These are phyloP conservation scores for Drosophila merina DNA, from an alignment of 2,888 invertebrate species.

Conservation along the genomic window DNA sequence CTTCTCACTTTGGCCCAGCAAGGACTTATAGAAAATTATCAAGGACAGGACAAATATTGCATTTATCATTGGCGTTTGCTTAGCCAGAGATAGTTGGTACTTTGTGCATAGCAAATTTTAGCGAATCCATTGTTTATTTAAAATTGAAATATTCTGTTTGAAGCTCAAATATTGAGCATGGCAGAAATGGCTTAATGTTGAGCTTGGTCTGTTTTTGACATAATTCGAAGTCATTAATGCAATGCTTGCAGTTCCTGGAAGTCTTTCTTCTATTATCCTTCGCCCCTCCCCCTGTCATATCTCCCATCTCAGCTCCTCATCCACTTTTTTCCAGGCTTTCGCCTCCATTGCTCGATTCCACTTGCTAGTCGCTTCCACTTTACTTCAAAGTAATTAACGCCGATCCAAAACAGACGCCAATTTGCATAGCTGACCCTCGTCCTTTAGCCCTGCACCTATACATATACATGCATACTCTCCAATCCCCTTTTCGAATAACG, in stretches of 20 bases:
- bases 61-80: conserved; percentile 56
- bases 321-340: conserved; percentile 16
- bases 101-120: background rate
- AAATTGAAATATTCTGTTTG: background rate
- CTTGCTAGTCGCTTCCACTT: conserved; percentile 66
- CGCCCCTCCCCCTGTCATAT: background rate
- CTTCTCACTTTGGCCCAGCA: conserved; percentile 21
- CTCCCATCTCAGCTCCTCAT: background rate
- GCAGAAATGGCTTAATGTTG: background rate
- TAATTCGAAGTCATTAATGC: conserved; percentile 57
- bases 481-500: background rate
- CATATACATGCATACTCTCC: background rate
- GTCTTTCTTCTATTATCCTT: background rate
- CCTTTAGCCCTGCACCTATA: conserved; percentile 10
- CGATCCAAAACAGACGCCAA: conserved; percentile 78
- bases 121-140: background rate
- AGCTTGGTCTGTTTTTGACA: conserved; percentile 6
- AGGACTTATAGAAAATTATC: conserved; percentile 66
- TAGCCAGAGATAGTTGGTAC: background rate
- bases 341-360: conserved; percentile 26
- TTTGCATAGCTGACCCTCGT: conserved; percentile 61
- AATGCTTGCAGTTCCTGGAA: conserved; percentile 52
- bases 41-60: conserved; percentile 63
- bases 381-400: conserved; percentile 77
- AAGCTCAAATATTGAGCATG: background rate